Evolutionary conservation across 2,113 vertebrate genomes (phyloP), one percentile per base, ranked within the genome.

Genomic region (Ammodytes marinus): DNA sequence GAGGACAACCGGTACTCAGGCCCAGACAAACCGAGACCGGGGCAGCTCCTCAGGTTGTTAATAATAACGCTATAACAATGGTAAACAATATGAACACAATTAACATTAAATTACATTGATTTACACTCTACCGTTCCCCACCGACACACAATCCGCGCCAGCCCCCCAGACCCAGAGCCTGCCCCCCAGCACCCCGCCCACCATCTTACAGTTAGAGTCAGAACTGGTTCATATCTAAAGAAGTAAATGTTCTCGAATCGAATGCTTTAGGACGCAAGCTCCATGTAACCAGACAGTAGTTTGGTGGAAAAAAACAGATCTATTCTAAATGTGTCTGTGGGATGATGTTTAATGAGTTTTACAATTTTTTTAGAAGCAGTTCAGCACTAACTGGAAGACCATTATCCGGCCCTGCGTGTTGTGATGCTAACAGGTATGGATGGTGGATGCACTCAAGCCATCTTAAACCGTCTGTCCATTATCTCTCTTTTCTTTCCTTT

Each of bases 381-480:
- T 3, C 57, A 45, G 15, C 3, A 6, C 9, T 5, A 50, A 17
- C 1, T 11, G 19, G 7, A 42, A 17, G 9, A 74, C 55, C 50
- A 67, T 77, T 77, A n/a, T 49, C 52, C 70, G 49, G 55, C 27
- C 65, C 43, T n/a, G 19, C 65, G 55, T 3, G 0, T 19, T 69
- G 40, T 70, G 70, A 88, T 46, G 71, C 68, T 80, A 74, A 88
- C 79, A 83, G 58, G 59, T 83, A 74, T 46, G 42, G 77, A 80
- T 8, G 14, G 66, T 53, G 35, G 79, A 79, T 15, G 37, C 63
- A 35, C 68, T 64, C n/a, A 17, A 35, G 14, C 39, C 11, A 10
- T 70, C 70, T 74, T 64, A 49, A 85, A 68, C 71, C 19, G 6
- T 68, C 57, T 71, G 46, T 72, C 6, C 47, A 1, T 72, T 65